Conservation (phyloP, 2,797 vertebrate species). For the Hippoglossus hippoglossus region DNA sequence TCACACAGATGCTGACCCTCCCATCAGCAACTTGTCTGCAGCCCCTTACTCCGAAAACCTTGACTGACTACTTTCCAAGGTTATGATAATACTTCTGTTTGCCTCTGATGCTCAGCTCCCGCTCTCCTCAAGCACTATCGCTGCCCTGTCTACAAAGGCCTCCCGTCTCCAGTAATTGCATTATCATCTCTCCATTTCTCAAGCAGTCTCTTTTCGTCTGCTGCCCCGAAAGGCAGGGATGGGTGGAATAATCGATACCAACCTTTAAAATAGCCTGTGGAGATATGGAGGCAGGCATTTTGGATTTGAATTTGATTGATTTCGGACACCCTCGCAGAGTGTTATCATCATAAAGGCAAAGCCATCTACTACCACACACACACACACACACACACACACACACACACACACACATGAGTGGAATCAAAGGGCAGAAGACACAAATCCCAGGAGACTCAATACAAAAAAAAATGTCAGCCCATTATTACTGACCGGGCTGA, state of each 20-base stretch:
- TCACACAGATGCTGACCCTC: no score
- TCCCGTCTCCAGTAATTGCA: conserved; percentile 65
- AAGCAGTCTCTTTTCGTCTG: conserved; percentile 56
- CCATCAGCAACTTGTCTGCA: conserved; percentile 3
- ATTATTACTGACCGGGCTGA: conserved; percentile 50
- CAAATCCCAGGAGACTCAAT: conserved; percentile 43
- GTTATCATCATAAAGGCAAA: conserved; percentile 73
- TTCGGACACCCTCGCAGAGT: conserved; percentile 65
- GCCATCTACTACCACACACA: conserved; percentile 47
- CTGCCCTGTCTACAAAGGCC: conserved; percentile 58
- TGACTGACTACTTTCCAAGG: conserved; percentile 24
- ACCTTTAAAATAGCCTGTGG: conserved; percentile 68
- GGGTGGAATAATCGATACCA: conserved; percentile 79
- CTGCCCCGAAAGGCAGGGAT: conserved; percentile 59
- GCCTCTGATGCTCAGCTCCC: conserved; percentile 53
- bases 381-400: neutral
- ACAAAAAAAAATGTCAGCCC: conserved; percentile 56
- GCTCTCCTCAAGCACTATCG: conserved; percentile 54
- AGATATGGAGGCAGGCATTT: conserved; percentile 64
- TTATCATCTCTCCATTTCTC: conserved; percentile 80
- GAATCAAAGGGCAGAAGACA: conserved; percentile 52
- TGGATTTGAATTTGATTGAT: conserved; percentile 77
- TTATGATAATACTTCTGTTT: conserved; percentile 45
- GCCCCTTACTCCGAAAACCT: conserved; percentile 11
- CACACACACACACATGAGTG: conserved; percentile 6